Evolutionary conservation across 2,888 invertebrate genomes (phyloP).

Genomic region (Platerodrilus igneus): DNA sequence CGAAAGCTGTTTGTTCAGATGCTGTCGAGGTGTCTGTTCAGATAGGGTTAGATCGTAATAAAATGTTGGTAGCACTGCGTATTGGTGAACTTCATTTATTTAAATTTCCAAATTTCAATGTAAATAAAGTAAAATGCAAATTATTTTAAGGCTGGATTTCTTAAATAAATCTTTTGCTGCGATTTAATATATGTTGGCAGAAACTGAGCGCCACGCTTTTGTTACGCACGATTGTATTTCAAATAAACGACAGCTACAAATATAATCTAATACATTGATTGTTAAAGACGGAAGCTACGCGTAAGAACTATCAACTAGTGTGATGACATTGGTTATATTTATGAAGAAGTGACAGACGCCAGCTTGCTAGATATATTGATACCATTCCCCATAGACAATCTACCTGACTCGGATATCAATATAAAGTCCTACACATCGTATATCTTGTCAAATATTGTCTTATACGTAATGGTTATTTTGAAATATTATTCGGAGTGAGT

Average conservation of each 20-base stretch:
- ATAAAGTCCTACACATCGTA: slow-evolving; percentile 39
- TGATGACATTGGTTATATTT: slow-evolving; percentile 38
- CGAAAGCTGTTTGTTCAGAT: slow-evolving; percentile 33
- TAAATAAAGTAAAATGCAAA: slow-evolving; percentile 41
- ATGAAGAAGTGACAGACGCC: slow-evolving; percentile 39
- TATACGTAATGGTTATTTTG: slow-evolving; percentile 41
- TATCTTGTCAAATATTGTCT: slow-evolving; percentile 43
- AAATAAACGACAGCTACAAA: slow-evolving; percentile 21
- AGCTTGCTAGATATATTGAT: slow-evolving; percentile 39
- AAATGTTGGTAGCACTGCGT: slow-evolving; percentile 41
- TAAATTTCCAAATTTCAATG: slow-evolving; percentile 43
- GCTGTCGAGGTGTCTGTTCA: slow-evolving; percentile 41
- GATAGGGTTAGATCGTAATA: slow-evolving; percentile 40
- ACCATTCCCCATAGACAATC: slow-evolving; percentile 38
- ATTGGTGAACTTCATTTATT: slow-evolving; percentile 38
- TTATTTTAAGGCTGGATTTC: slow-evolving; percentile 16
- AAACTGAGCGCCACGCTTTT: too few relatives aligned
- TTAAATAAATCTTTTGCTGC: too few relatives aligned
- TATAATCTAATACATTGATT: slow-evolving; percentile 27
- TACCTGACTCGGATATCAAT: slow-evolving; percentile 45
- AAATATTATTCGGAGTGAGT: slow-evolving; percentile 36
- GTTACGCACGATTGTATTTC: too few relatives aligned
- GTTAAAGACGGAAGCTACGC: slow-evolving; percentile 25
- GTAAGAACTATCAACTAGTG: slow-evolving; percentile 35
- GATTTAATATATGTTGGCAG: too few relatives aligned